These are phyloP conservation scores for Trichomalopsis sarcophagae DNA, from an alignment of 1,140 invertebrate species.

Conservation along the genomic window DNA sequence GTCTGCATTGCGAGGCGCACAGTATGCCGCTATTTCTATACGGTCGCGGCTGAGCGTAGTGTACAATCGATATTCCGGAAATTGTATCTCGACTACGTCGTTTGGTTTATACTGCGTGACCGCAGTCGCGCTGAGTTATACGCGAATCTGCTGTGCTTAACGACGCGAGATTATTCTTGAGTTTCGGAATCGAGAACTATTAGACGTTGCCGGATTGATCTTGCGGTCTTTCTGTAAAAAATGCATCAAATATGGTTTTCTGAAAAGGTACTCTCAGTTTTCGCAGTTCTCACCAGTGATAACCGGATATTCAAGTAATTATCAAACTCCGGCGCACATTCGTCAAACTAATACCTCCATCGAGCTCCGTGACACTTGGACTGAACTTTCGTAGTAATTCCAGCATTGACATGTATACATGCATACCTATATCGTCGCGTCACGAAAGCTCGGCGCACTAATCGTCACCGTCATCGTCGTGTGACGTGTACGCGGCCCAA, in stretches of 20 bases:
- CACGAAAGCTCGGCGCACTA: not conserved
- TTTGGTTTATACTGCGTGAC: not conserved
- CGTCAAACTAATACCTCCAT: too few species aligned
- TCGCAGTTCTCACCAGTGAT: too few species aligned
- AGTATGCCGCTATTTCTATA: not conserved
- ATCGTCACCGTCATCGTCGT: not conserved
- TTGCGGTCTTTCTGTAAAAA: too few species aligned
- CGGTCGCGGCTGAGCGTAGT: not conserved
- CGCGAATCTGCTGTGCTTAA: not conserved
- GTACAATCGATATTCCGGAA: constrained; percentile 33
- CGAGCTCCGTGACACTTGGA: not conserved
- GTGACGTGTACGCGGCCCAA: not conserved
- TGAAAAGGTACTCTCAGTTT: too few species aligned
- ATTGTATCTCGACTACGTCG: not conserved
- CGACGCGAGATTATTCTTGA: not conserved
- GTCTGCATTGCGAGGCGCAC: not conserved
- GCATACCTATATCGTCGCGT: too few species aligned
- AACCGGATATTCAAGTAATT: too few species aligned
- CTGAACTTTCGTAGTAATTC: not conserved
- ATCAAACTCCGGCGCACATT: too few species aligned
- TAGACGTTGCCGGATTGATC: too few species aligned
- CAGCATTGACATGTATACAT: not conserved
- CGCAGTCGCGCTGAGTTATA: not conserved
- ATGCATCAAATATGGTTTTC: too few species aligned
- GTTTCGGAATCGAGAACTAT: not conserved